phyloP scores from a whole-genome alignment of 53 echinoderm and acorn worm genomes.

The Actinopyga echinites region DNA sequence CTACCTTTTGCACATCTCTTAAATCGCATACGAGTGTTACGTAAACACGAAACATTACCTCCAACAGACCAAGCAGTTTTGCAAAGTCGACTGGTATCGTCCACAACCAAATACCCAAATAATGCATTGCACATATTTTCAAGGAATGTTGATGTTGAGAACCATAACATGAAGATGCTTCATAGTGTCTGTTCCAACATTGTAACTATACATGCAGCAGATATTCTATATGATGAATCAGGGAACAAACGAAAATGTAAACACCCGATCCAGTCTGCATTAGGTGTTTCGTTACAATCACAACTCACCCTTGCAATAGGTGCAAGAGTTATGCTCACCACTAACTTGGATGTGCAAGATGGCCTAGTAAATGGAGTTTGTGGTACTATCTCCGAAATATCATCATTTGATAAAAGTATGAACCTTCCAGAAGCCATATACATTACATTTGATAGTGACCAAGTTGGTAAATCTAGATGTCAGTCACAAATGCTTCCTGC shows the following conservation, averaged over 20 bases:
- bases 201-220: not conserved
- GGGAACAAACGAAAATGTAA: not conserved
- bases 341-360: constrained; percentile 46
- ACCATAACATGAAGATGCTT: constrained; percentile 12
- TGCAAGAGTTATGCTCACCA: constrained; percentile 36
- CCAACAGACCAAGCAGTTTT: not conserved
- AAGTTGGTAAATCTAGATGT: not conserved
- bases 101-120: not conserved
- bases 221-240: not conserved
- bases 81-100: not conserved
- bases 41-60: not conserved
- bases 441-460: constrained; percentile 32
- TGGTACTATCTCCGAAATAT: constrained; percentile 1
- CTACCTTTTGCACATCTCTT: constrained; percentile 25
- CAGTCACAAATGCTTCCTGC: not conserved
- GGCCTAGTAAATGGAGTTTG: constrained; percentile 38
- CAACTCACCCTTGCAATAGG: not conserved
- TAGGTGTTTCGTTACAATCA: not conserved
- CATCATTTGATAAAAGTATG: not conserved
- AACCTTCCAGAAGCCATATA: constrained; percentile 18
- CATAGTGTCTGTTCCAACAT: not conserved
- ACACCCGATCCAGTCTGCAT: not conserved
- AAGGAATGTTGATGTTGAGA: constrained; percentile 39
- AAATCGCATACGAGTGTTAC: not conserved
- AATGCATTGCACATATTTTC: constrained; percentile 38